phyloP scores from a whole-genome alignment of 1,140 invertebrate species.

The Drosophila auraria region DNA sequence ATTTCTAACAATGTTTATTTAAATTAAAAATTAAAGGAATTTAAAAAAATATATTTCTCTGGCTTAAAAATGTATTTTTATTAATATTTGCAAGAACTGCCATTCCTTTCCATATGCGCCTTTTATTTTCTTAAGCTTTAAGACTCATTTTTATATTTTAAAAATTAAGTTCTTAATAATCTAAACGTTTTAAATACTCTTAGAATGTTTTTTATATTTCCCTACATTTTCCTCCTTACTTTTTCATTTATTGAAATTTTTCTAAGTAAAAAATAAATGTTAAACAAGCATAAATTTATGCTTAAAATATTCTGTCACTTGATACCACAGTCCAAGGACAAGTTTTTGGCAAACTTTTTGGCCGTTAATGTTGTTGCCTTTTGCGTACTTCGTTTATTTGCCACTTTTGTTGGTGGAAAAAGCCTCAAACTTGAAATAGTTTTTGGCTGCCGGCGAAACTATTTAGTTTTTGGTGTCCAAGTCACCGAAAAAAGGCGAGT shows the following conservation, averaged over 20 bases:
- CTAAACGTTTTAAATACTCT: no score
- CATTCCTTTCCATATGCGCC: no score
- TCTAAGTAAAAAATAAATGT: no score
- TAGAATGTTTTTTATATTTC: neutral
- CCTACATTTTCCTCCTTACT: no score
- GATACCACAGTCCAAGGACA: slow-evolving; percentile 15
- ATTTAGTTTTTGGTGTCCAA: slow-evolving; percentile 52
- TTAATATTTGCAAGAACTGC: no score
- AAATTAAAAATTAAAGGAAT: no score
- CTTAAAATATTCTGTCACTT: neutral
- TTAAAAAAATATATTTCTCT: no score
- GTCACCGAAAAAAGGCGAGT: slow-evolving; percentile 19
- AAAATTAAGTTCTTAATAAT: neutral
- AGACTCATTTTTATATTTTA: neutral
- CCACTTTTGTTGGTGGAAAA: slow-evolving; percentile 41
- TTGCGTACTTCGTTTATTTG: slow-evolving; percentile 26
- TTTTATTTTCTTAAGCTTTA: no score
- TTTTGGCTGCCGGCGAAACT: slow-evolving; percentile 37
- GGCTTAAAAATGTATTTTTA: no score
- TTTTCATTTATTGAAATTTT: no score
- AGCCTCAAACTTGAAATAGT: slow-evolving; percentile 39
- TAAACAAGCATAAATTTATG: neutral
- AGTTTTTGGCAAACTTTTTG: slow-evolving; percentile 27
- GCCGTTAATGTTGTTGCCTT: slow-evolving; percentile 18
- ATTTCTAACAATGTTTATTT: no score